phyloP scores from a whole-genome alignment of 2,888 invertebrate genomes.

The Meteorus cinctellus region DNA sequence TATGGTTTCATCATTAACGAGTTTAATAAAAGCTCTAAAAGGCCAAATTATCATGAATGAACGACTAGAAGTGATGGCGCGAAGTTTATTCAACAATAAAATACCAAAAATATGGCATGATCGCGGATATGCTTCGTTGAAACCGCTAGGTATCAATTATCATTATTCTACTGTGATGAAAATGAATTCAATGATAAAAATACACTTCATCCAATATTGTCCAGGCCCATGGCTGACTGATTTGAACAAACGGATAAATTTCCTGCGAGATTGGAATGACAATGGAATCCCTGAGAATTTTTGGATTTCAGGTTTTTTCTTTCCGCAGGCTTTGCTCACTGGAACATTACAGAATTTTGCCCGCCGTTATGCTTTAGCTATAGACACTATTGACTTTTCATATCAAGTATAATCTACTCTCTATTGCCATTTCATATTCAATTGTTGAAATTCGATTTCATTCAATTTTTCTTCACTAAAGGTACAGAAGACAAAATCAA shows the following conservation, averaged over 20 bases:
- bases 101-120: constrained; percentile 84
- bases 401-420: constrained; percentile 75
- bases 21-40: constrained; percentile 82
- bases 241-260: constrained; percentile 78
- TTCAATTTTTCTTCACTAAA: constrained; percentile 55
- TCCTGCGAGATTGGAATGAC: constrained; percentile 80
- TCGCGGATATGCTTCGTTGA: constrained; percentile 81
- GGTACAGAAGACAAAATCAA: constrained; percentile 74
- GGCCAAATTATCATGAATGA: constrained; percentile 88
- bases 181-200: not conserved
- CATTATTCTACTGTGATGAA: not conserved
- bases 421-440: not conserved
- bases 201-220: not conserved
- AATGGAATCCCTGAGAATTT: constrained; percentile 83
- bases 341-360: constrained; percentile 89
- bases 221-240: constrained; percentile 81
- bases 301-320: constrained; percentile 91
- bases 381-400: constrained; percentile 80
- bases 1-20: constrained; percentile 76
- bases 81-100: constrained; percentile 79
- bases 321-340: constrained; percentile 89
- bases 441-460: not conserved
- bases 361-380: constrained; percentile 83
- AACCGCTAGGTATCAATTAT: constrained; percentile 77
- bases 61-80: constrained; percentile 81